These are phyloP conservation scores for Psilanteris sp. DNA, from an alignment of 1,140 invertebrate genomes.

Conservation along the genomic window DNA sequence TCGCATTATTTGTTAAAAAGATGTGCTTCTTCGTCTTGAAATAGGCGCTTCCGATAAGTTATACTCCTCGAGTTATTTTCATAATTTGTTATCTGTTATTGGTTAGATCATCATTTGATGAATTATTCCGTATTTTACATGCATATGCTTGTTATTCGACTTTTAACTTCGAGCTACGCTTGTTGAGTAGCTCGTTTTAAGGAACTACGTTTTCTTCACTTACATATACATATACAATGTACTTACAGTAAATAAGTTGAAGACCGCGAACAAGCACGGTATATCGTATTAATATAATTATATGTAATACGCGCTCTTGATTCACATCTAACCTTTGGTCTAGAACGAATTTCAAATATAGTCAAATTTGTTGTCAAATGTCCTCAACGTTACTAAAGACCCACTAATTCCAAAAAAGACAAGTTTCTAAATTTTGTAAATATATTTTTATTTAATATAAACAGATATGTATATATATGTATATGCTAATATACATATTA, in stretches of 20 bases:
- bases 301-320: slow-evolving; percentile 53
- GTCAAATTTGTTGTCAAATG: too few relatives aligned
- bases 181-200: slow-evolving; percentile 58
- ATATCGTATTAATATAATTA: slow-evolving; percentile 56
- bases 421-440: slow-evolving; percentile 40
- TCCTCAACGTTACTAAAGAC: slow-evolving; percentile 12
- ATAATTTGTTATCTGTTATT: slow-evolving; percentile 8
- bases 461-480: slow-evolving; percentile 36
- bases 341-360: slow-evolving; percentile 41
- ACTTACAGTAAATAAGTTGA: slow-evolving; percentile 63
- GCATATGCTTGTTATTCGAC: slow-evolving; percentile 48
- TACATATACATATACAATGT: slow-evolving; percentile 61
- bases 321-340: slow-evolving; percentile 50
- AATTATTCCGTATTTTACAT: slow-evolving; percentile 41
- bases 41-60: slow-evolving; percentile 54
- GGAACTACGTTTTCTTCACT: slow-evolving; percentile 61
- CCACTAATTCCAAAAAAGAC: slow-evolving; percentile 32
- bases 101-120: slow-evolving; percentile 29
- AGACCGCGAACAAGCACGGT: slow-evolving; percentile 49
- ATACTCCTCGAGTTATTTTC: slow-evolving; percentile 16
- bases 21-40: slow-evolving; percentile 48
- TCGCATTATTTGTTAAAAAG: slow-evolving; percentile 61
- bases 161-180: slow-evolving; percentile 56
- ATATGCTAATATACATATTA: slow-evolving; percentile 21
- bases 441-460: slow-evolving; percentile 45